Base-by-base conservation (phyloP, 1,140 invertebrate species). In the Drosophila ohnishii region DNA sequence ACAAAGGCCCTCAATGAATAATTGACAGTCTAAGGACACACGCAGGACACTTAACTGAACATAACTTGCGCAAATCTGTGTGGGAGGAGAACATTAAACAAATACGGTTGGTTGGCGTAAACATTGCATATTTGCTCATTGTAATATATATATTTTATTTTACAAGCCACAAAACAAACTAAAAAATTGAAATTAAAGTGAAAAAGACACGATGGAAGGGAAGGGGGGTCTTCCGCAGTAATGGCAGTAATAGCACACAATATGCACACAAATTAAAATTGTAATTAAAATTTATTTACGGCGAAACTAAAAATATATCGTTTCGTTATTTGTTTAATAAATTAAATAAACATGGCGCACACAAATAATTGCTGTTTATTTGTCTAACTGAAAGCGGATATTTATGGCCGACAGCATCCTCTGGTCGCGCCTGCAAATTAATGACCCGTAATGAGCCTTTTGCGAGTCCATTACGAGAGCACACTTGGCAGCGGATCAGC, bases 1-100 rank as follows among this genome's bases (percentile, higher is more conserved):
- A 80, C 66, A 81, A 73, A 64, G 78, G 83, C 79, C 83, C 84
- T 88, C 85, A 88, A 88, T 88, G 73, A 89, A 88, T 88, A 88
- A 88, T 88, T 88, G 84, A 88, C 84, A 88, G 82, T 86, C 75
- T 89, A 84, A 90, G 86, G 80, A 90, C 85, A 84, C 80, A 78
- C 76, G 79, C 76, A 65, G 69, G 74, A 80, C 80, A 84, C 75
- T 90, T 90, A 89, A 90, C 87, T 79, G 87, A 91, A 91, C 89
- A 91, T 86, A 90, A 91, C 86, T 90, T 91, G 90, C 86, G 81
- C 78, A 88, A 78, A 90, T 91, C 84, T 88, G 82, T 84, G 77
- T 74, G 67, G 66, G 40, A 70, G 59, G 61, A 75, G 65, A 69
- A 69, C 65, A 69, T 72, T 72, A 72, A 72, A 72, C 66, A 71